phyloP scores from a whole-genome alignment of 2,888 invertebrate species.

The Drosophila pseudotalamancana region DNA sequence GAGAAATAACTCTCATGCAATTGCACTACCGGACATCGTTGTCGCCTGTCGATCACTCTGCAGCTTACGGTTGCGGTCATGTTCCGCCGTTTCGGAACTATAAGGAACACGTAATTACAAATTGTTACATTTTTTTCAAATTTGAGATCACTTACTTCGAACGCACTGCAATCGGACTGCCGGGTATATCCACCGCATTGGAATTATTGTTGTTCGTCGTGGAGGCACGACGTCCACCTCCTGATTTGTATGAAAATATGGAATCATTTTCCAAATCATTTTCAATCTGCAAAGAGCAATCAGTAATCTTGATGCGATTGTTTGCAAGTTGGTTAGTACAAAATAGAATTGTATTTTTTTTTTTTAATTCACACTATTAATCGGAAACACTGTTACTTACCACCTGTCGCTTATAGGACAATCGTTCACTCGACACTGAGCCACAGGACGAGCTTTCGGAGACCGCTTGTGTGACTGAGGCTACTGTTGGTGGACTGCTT shows the following conservation, averaged over 20 bases:
- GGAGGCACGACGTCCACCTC: conserved; percentile 83
- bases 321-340: no score
- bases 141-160: conserved; percentile 80
- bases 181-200: conserved; percentile 81
- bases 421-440: conserved; percentile 84
- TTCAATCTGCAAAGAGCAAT: conserved; percentile 80
- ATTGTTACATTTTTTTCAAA: neutral
- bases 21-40: conserved; percentile 85
- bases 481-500: conserved; percentile 83
- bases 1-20: conserved; percentile 85
- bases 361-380: no score
- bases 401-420: conserved; percentile 84
- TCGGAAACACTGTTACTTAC: conserved; percentile 34
- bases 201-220: conserved; percentile 84
- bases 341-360: no score
- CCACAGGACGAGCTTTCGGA: conserved; percentile 85
- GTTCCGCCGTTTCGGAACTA: conserved; percentile 84
- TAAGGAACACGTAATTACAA: neutral
- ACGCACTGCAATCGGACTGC: conserved; percentile 84
- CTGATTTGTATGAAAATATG: conserved; percentile 84
- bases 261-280: conserved; percentile 84
- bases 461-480: conserved; percentile 84
- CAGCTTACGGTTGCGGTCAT: conserved; percentile 83
- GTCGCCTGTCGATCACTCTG: conserved; percentile 84
- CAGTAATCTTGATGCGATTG: neutral